phyloP scores from a whole-genome alignment of 2,888 invertebrate genomes.

The Drosophila mimetica region DNA sequence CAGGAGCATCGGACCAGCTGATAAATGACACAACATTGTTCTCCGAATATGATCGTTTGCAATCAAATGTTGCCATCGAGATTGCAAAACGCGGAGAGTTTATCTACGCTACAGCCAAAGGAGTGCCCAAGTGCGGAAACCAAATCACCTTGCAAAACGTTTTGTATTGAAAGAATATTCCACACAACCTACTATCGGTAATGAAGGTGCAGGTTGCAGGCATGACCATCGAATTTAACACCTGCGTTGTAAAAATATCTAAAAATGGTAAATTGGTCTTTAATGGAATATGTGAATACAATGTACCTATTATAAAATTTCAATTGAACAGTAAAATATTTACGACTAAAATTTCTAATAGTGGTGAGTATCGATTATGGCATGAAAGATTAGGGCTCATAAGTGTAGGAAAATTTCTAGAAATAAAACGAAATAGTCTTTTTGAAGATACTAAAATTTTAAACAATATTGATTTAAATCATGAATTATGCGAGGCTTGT shows the following conservation, averaged over 20 bases:
- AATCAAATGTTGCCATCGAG: too few species aligned
- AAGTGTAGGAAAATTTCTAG: conserved; percentile 3
- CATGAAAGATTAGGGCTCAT: conserved; percentile 17
- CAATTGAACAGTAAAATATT: conserved; percentile 1
- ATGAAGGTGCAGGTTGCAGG: conserved; percentile 29
- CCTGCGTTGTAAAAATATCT: background rate
- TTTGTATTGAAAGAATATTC: conserved; percentile 39
- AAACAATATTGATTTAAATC: conserved; percentile 4
- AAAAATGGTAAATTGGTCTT: conserved; percentile 4
- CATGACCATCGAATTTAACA: conserved; percentile 8
- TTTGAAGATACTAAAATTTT: background rate
- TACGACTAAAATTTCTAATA: conserved; percentile 3
- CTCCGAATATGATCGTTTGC: too few species aligned
- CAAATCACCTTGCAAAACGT: too few species aligned
- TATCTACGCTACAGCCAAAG: too few species aligned
- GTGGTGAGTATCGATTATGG: conserved; percentile 13
- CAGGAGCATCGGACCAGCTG: conserved; percentile 19
- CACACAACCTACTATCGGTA: conserved; percentile 27
- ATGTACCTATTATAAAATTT: too few species aligned
- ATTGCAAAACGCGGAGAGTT: too few species aligned
- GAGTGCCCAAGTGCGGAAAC: too few species aligned
- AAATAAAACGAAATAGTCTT: conserved; percentile 9
- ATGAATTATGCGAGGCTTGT: background rate
- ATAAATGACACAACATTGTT: conserved; percentile 9
- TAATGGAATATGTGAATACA: too few species aligned